Conservation (phyloP, 1,140 invertebrate genomes). For the Lethrus apterus region DNA sequence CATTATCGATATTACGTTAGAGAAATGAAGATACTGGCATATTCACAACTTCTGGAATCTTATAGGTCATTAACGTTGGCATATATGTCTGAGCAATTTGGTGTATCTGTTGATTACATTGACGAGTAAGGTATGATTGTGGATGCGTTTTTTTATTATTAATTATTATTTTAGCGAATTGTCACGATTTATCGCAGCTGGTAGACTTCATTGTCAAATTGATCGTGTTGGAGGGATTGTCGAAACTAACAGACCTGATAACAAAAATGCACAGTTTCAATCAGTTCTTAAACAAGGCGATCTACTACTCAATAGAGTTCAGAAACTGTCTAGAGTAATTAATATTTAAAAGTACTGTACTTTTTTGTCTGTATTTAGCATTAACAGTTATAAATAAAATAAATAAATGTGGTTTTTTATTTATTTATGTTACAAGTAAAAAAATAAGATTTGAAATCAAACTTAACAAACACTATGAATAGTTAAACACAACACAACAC, state of each 20-base stretch:
- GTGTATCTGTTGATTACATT: conserved; percentile 85
- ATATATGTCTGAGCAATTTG: conserved; percentile 95
- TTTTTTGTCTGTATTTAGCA: neutral
- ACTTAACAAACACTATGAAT: no score
- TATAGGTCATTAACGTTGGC: conserved; percentile 87
- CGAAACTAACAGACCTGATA: conserved; percentile 90
- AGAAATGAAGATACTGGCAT: conserved; percentile 94
- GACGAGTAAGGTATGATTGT: conserved; percentile 65
- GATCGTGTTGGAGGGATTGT: conserved; percentile 96
- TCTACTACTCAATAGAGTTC: conserved; percentile 92
- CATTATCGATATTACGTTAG: conserved; percentile 93
- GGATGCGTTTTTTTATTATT: conserved; percentile 2
- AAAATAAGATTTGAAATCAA: no score
- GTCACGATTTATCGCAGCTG: conserved; percentile 84
- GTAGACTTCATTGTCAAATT: conserved; percentile 85
- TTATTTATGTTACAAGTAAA: no score
- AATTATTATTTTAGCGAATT: conserved; percentile 53
- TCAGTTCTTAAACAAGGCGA: conserved; percentile 98
- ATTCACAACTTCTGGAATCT: conserved; percentile 90
- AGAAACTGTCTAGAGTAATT: conserved; percentile 97
- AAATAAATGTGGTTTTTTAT: no score
- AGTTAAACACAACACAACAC: no score
- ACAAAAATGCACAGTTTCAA: conserved; percentile 89
- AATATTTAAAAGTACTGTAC: conserved; percentile 71
- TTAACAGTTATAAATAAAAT: no score